Base-by-base conservation (phyloP, 2,113 vertebrate species). In the Plecotus auritus region DNA sequence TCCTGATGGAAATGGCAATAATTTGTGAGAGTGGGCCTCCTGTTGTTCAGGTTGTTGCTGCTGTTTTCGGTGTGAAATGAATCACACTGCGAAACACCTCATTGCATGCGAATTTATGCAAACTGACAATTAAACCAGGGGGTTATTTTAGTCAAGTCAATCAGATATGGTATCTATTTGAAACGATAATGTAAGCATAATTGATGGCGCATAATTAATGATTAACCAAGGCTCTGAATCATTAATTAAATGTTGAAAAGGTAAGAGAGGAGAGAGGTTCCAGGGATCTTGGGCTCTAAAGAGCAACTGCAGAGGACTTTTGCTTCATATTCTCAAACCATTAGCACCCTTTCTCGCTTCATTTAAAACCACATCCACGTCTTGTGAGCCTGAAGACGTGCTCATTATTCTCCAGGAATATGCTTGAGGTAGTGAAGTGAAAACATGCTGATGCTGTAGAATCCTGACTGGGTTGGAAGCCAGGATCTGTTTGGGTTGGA, bases 161-260 rank as follows among this genome's bases (percentile, higher is more conserved):
- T 97, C 95, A 96, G 77, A 77, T 95, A 95, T 91, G 95, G 64
- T 97, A 96, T 96, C 73, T 95, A 92, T 96, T 98, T 97, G 78
- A 97, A 97, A 96, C 0, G 4, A 87, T 90, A 96, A 95, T 94
- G 61, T 77, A 97, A 95, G 35, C 40, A 83, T 96, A 85, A 96
- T 91, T 97, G 96, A 91, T 95, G 96, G 88, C 94, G 49, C 12
- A 97, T 96, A 98, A 98, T 98, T 96, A 97, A 98, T 97, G 7
- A 97, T 97, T 97, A 96, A 90, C 30, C 92, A 93, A 97, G 61
- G 1, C 18, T 66, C 64, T 78, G 96, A 92, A 97, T 97, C 26
- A 28, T 61, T 61, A 97, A 98, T 96, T 97, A 93, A 97, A 97
- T 95, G 32, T 91, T 91, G 89, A 93, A 35, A 76, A 85, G 1